A percentile compares a stretch with the other conserved stretches of the same genome.
Evolutionary conservation across 2,888 invertebrate genomes (phyloP).

Genomic region (Autographa pulchrina): DNA sequence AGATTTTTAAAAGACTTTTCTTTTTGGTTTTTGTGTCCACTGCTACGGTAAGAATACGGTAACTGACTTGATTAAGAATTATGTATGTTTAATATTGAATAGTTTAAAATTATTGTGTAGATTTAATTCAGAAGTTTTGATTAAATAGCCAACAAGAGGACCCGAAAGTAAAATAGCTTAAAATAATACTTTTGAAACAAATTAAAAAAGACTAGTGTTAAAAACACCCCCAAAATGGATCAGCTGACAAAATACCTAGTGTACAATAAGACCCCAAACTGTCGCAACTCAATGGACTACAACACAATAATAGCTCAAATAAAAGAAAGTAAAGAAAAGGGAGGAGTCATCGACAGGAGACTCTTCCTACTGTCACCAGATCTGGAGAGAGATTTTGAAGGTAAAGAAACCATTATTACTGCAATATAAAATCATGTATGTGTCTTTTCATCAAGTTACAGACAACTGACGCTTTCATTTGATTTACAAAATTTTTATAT

Average conservation of each 20-base stretch:
- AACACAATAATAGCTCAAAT: slow-evolving; percentile 74
- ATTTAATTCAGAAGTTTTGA: no score
- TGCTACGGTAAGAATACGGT: no score
- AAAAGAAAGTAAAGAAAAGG: slow-evolving; percentile 60
- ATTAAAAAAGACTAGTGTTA: not conserved
- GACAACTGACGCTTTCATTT: no score
- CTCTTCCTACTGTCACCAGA: slow-evolving; percentile 80
- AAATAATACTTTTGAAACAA: not conserved
- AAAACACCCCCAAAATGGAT: slow-evolving; percentile 70
- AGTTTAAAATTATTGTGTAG: no score
- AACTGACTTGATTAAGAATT: no score
- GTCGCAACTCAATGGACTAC: slow-evolving; percentile 77
- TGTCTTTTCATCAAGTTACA: not conserved
- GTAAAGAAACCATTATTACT: slow-evolving; percentile 63
- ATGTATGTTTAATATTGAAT: no score
- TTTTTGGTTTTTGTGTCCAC: not conserved
- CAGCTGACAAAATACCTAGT: slow-evolving; percentile 80
- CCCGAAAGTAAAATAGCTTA: not conserved
- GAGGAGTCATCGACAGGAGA: slow-evolving; percentile 74
- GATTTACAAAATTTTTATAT: no score
- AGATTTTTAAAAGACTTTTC: not conserved
- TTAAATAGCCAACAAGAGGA: no score
- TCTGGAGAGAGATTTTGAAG: slow-evolving; percentile 73
- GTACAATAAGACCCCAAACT: slow-evolving; percentile 82
- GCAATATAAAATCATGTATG: not conserved